These are phyloP conservation scores for Okamejei kenojei DNA, from an alignment of 2,797 vertebrate species.

Conservation along the genomic window DNA sequence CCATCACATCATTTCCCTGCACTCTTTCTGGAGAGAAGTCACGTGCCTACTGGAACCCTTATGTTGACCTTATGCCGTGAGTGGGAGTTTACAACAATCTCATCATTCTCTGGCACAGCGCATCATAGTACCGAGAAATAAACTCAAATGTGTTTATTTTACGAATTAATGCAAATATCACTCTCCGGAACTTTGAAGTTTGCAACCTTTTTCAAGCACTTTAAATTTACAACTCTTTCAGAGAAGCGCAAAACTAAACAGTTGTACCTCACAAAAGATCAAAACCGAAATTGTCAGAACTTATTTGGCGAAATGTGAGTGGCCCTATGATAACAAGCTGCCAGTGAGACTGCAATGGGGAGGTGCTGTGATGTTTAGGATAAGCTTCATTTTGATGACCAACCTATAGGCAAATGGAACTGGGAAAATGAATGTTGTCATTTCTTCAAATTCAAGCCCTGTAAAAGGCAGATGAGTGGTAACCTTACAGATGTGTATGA, in stretches of 20 bases:
- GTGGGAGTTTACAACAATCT: neutral
- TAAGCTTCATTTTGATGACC: neutral
- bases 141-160: too few relatives aligned
- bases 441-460: neutral
- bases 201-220: neutral
- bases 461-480: neutral
- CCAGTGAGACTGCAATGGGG: neutral
- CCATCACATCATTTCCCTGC: neutral
- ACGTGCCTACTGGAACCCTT: neutral
- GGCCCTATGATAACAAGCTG: neutral
- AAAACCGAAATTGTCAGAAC: neutral
- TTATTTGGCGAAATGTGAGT: neutral
- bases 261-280: neutral
- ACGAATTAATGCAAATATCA: neutral
- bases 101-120: neutral
- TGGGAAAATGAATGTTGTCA: neutral
- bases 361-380: too few relatives aligned
- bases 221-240: neutral
- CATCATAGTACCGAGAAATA: neutral
- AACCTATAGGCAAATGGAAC: too few relatives aligned
- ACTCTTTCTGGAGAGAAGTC: neutral
- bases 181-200: neutral
- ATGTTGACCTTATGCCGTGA: too few relatives aligned
- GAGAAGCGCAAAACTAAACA: neutral
- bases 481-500: too few relatives aligned